phyloP scores from a whole-genome alignment of 2,888 invertebrate species.

The Stenichneumon culpator region DNA sequence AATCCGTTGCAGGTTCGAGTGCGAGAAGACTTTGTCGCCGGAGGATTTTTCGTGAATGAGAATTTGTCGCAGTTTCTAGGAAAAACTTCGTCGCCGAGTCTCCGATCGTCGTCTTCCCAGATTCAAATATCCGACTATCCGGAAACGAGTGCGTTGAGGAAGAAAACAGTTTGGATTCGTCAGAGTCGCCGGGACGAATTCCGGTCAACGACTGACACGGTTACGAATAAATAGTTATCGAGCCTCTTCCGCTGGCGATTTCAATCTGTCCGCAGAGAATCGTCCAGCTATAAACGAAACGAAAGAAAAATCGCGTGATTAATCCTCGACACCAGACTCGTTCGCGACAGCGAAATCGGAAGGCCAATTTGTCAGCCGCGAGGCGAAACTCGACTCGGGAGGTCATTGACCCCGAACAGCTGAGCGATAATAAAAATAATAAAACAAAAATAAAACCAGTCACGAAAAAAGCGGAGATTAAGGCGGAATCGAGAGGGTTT shows the following conservation, averaged over 20 bases:
- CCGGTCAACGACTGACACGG: constrained; percentile 57
- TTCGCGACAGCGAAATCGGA: neutral
- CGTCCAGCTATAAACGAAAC: constrained; percentile 40
- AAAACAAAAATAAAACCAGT: constrained; percentile 11
- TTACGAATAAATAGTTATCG: constrained; percentile 60
- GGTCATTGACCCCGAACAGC: neutral
- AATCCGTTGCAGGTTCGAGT: too few relatives aligned
- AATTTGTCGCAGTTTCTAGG: too few relatives aligned
- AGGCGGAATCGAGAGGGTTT: too few relatives aligned
- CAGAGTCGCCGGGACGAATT: constrained; percentile 45
- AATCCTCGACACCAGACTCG: neutral
- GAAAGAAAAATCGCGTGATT: neutral
- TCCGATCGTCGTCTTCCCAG: neutral
- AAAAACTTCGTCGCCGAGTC: too few relatives aligned
- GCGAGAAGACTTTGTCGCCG: too few relatives aligned
- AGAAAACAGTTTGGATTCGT: constrained; percentile 1
- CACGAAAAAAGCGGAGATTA: neutral
- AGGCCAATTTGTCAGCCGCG: neutral
- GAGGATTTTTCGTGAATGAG: too few relatives aligned
- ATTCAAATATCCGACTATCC: neutral
- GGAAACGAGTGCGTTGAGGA: neutral
- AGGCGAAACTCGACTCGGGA: neutral
- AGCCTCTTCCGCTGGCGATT: constrained; percentile 76
- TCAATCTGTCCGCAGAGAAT: constrained; percentile 74
- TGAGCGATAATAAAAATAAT: constrained; percentile 2